Percentiles rank a stretch among this genome's conserved stretches.
phyloP scores from a whole-genome alignment of 2,888 invertebrate species.

The Griposia aprilina region DNA sequence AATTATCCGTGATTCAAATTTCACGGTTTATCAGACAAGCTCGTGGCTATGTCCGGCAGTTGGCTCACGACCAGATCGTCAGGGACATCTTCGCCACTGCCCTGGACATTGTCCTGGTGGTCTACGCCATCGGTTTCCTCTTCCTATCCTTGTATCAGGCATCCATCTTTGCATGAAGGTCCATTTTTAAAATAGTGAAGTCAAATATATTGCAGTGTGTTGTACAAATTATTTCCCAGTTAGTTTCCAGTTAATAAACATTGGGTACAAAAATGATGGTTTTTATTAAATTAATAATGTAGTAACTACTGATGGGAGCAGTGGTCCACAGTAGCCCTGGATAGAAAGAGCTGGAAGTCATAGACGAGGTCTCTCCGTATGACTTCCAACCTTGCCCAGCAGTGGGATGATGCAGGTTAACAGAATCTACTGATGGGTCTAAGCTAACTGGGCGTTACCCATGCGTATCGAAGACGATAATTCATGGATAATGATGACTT shows the following conservation, averaged over 20 bases:
- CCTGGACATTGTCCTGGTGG: slow-evolving; percentile 80
- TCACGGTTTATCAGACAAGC: slow-evolving; percentile 62
- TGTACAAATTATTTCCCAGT: slow-evolving; percentile 36
- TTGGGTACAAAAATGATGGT: slow-evolving; percentile 27
- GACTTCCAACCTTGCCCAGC: background rate
- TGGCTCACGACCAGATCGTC: slow-evolving; percentile 72
- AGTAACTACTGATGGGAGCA: background rate
- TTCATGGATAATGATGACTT: no score
- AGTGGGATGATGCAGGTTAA: background rate
- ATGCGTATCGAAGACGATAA: background rate
- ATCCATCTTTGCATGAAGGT: slow-evolving; percentile 59
- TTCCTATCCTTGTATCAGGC: slow-evolving; percentile 82
- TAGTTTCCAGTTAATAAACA: slow-evolving; percentile 46
- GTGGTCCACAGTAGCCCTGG: background rate
- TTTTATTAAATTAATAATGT: background rate
- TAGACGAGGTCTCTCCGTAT: background rate
- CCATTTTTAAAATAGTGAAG: slow-evolving; percentile 48
- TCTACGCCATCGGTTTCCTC: slow-evolving; percentile 84
- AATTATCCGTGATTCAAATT: slow-evolving; percentile 70
- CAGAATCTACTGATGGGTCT: background rate
- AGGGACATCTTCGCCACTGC: slow-evolving; percentile 79
- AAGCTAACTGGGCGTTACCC: background rate
- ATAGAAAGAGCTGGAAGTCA: background rate
- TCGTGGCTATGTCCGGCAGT: slow-evolving; percentile 66
- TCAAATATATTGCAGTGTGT: slow-evolving; percentile 42